Percentiles rank a stretch among this genome's conserved stretches.
phyloP scores from a whole-genome alignment of 2,797 vertebrate species.

The Varecia variegata region DNA sequence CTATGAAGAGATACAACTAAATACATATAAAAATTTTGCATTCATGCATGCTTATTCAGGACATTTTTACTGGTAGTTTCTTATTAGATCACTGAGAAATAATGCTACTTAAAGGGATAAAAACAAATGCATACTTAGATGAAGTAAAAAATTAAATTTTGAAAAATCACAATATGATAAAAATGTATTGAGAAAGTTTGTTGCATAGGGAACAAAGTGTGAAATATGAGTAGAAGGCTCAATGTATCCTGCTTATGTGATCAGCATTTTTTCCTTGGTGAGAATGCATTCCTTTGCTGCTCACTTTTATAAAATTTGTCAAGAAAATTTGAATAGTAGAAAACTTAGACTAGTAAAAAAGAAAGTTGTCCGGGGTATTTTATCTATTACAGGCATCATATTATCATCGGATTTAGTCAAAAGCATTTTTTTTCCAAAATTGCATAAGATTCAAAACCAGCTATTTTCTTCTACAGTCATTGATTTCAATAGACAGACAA shows the following conservation, averaged over 20 bases:
- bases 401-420: conserved; percentile 26
- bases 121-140: not conserved
- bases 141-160: not conserved
- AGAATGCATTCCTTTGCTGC: not conserved
- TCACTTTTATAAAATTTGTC: conserved; percentile 25
- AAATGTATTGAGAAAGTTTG: not conserved
- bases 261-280: not conserved
- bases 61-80: not conserved
- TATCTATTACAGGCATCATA: conserved; percentile 13
- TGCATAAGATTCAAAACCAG: not conserved
- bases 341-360: not conserved
- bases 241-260: not conserved
- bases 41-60: not conserved
- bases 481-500: conserved; percentile 21
- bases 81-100: not conserved
- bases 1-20: not conserved
- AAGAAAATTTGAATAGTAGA: conserved; percentile 30
- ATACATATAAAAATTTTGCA: not conserved
- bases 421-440: conserved; percentile 28
- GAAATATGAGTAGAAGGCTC: not conserved
- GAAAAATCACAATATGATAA: not conserved
- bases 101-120: not conserved
- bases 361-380: not conserved
- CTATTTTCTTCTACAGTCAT: not conserved
- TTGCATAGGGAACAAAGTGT: not conserved